Evolutionary conservation across 2,797 vertebrate species (phyloP), one percentile per base, ranked within the genome.

Genomic region (Rallus crepitans): DNA sequence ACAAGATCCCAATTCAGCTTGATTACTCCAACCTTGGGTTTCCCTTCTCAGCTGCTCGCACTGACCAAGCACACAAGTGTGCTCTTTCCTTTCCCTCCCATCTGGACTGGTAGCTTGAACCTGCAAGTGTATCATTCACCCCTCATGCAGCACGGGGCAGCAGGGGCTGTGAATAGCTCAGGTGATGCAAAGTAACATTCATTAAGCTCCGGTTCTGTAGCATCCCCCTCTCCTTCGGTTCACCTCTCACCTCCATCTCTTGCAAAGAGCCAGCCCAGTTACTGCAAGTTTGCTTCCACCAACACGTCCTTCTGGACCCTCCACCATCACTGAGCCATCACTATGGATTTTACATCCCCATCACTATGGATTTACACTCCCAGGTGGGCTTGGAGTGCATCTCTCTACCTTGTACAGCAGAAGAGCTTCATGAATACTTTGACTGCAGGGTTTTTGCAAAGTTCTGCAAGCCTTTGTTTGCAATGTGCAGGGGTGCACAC

Each of bases 11-110:
- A 69, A 8, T 37, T 68, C 25, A 77, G n/a, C 15, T 63, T 48
- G 59, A 52, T 37, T 42, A 63, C 47, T 78, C 59, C 35, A 61
- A 0, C 37, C 20, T 52, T 37, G 53, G 15, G 24, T 64, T 83
- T 89, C 15, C 25, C 13, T 79, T 73, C 47, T 39, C 39, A 82
- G 68, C 45, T 48, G 50, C 68, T 56, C 8, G 1, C 53, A 48
- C 19, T 33, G 66, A 68, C 64, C 70, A 73, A 60, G 63, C 31
- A n/a, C 0, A 0, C 0, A 2, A 0, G 30, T 21, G 33, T 28
- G 37, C 30, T 30, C 71, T 61, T n/a, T n/a, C 10, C 42, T 56
- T 50, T 80, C 18, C 15, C 21, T 75, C 53, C 61, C 8, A 11
- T 47, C 45, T 66, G n/a, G 24, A 28, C 5, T 24, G 6, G 11